Conservation (phyloP, 2,113 vertebrate species). For the Corvus hawaiiensis region DNA sequence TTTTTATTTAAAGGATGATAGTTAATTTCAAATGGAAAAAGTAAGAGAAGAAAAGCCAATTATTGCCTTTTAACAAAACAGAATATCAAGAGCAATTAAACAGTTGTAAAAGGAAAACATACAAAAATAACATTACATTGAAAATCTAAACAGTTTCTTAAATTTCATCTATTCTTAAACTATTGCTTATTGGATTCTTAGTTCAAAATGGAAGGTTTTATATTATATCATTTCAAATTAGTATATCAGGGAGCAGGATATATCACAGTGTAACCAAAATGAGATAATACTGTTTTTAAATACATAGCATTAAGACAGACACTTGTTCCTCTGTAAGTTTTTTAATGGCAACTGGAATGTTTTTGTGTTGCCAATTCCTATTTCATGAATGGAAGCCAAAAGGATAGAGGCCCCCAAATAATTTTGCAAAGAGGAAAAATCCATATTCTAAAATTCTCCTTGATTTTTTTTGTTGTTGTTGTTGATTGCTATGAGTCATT, state of each 20-base stretch:
- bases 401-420: background rate
- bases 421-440: background rate
- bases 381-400: background rate
- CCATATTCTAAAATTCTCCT: background rate
- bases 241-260: background rate
- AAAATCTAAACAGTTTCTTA: background rate
- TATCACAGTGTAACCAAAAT: background rate
- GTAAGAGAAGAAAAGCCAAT: background rate
- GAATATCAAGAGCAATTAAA: background rate
- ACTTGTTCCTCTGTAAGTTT: background rate
- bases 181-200: background rate
- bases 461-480: background rate
- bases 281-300: background rate
- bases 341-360: background rate
- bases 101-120: background rate
- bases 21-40: background rate
- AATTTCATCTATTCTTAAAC: background rate
- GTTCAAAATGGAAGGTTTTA: background rate
- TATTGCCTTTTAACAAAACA: background rate
- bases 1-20: background rate
- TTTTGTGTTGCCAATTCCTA: background rate
- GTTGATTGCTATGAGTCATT: background rate
- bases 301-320: background rate
- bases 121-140: background rate
- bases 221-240: background rate